A percentile compares a stretch with the other conserved stretches of the same genome.
These are phyloP conservation scores for Andrena haemorrhoa DNA, from an alignment of 2,888 invertebrate species.

Conservation along the genomic window DNA sequence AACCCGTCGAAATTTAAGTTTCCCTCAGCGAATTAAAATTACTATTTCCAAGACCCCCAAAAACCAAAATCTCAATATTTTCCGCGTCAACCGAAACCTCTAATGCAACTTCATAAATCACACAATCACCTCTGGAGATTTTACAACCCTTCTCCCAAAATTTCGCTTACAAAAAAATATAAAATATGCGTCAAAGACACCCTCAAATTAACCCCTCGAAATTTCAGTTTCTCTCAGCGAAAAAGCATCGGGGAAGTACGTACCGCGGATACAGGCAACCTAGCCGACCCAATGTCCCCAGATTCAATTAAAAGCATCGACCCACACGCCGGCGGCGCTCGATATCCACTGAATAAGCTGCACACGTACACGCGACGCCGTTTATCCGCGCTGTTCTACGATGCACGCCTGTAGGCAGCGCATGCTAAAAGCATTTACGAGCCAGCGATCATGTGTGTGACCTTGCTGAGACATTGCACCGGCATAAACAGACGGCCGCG, in stretches of 20 bases:
- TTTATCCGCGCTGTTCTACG: conserved; percentile 10
- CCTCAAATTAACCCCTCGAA: not conserved
- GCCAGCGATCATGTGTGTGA: conserved; percentile 71
- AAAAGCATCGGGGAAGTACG: not conserved
- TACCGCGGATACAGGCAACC: not conserved
- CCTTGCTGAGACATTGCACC: conserved; percentile 79
- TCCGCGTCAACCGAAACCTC: too few relatives aligned
- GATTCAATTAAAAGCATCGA: conserved; percentile 19
- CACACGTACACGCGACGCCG: conserved; percentile 17
- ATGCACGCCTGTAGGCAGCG: conserved; percentile 44
- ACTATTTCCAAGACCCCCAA: too few relatives aligned
- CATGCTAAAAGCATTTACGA: conserved; percentile 71
- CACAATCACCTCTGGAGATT: too few relatives aligned
- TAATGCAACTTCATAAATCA: too few relatives aligned
- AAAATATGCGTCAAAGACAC: not conserved
- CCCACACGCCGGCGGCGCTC: not conserved
- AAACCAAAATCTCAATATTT: too few relatives aligned
- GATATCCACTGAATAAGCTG: conserved; percentile 2
- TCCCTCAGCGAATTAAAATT: not conserved
- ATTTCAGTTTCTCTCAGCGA: not conserved
- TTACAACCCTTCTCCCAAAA: too few relatives aligned
- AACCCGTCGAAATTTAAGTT: not conserved
- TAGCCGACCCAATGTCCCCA: conserved; percentile 14
- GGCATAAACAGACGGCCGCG: conserved; percentile 72
- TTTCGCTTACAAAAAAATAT: not conserved